Evolutionary conservation across 2,888 invertebrate genomes (phyloP).

Genomic region (Ennomos erosarius): DNA sequence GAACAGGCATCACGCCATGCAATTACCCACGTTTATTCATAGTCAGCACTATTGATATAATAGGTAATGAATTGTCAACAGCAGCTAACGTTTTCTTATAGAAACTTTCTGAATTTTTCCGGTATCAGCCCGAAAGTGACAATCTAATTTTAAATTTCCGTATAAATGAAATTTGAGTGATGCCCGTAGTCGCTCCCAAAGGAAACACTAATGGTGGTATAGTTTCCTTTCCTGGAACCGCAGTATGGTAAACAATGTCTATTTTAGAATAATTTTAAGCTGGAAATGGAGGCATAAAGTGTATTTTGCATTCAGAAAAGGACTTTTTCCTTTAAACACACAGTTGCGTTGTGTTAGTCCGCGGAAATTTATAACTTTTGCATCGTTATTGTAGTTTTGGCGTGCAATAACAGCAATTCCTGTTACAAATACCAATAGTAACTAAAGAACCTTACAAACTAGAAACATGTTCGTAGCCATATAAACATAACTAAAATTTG

Average conservation of each 20-base stretch:
- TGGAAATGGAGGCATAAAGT: constrained; percentile 15
- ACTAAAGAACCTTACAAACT: no score
- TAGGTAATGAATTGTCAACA: no score
- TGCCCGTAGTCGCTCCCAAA: constrained; percentile 53
- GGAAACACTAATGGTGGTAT: constrained; percentile 63
- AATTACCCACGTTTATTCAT: no score
- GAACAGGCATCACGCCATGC: no score
- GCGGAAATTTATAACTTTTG: background rate
- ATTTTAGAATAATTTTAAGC: constrained; percentile 48
- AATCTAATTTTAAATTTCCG: constrained; percentile 58
- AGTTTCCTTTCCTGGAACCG: constrained; percentile 60
- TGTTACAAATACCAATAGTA: background rate
- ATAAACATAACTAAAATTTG: no score
- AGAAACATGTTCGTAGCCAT: no score
- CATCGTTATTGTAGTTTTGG: background rate
- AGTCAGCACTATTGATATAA: no score
- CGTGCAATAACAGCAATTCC: background rate
- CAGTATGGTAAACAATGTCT: constrained; percentile 47
- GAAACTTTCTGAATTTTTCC: constrained; percentile 12
- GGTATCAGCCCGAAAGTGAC: constrained; percentile 37
- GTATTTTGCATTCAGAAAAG: constrained; percentile 15
- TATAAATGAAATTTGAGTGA: constrained; percentile 55
- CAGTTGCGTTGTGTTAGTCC: background rate
- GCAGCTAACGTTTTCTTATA: no score
- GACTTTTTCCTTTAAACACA: no score